Base-by-base conservation (phyloP, 2,888 invertebrate species). In the Sympetrum striolatum region DNA sequence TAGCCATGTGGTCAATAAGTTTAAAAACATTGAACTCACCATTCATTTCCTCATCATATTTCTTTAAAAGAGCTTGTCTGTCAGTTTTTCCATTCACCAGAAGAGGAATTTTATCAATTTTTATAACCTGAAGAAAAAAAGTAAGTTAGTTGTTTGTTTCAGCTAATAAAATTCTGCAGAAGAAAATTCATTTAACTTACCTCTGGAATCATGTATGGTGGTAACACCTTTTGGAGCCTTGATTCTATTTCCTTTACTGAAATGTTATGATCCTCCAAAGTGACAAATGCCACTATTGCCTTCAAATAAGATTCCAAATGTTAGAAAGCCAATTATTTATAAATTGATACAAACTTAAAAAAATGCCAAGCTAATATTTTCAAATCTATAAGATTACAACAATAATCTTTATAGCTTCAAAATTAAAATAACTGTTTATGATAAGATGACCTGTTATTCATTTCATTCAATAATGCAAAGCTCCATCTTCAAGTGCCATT, bases 41-140 rank as follows among this genome's bases (percentile, higher is more conserved):
- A 25, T 80, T 60, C 15, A n/a, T 37, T 14, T 90, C 73, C 93
- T 97, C 96, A 35, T 93, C 93, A 92, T 97, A 98, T 93, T 95
- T 95, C 92, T 96, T 96, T 90, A 98, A 93, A 58, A 98, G 93
- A 0, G 96, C 94, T 93, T 98, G 98, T 60, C 98, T 95, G 93
- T 98, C 98, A 12, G 96, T 96, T 94, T 98, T 98, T 0, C 98
- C 98, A 93, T 98, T 98, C 0, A 97, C 97, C 53, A 98, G 94
- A 44, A 97, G 94, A 0, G 98, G 98, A 90, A 98, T 95, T n/a
- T 93, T 95, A 35, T 97, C 96, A 18, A 98, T 94, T 0, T 96
- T 94, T 35, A 97, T 95, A 0, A 97, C 95, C 95, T 96, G 93
- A 18, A 93, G 92, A 90, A 91, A 90, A n/a, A 90, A 91, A 91